Percentiles rank a stretch among this genome's conserved stretches.
These are phyloP conservation scores for Pavo muticus DNA, from an alignment of 2,113 vertebrate species.

Conservation along the genomic window DNA sequence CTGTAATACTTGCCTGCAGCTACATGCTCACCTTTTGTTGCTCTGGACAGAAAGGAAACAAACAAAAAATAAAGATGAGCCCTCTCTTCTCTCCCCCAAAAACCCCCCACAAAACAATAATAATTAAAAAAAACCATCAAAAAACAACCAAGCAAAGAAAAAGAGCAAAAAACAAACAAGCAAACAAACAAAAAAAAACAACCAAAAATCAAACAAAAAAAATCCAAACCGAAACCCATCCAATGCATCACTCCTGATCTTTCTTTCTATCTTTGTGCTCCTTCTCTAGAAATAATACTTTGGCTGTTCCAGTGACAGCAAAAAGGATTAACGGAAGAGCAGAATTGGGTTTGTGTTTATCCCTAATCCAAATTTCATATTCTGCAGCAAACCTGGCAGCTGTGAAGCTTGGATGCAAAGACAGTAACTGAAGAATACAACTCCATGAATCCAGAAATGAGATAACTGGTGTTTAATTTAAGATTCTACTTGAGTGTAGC, in stretches of 20 bases:
- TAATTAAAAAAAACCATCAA: neutral
- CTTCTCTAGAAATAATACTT: neutral
- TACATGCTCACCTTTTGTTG: neutral
- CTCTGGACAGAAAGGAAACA: neutral
- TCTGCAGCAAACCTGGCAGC: slow-evolving; percentile 23
- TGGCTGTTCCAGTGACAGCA: neutral
- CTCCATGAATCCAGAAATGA: slow-evolving; percentile 23
- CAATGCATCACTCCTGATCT: neutral
- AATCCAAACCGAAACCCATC: neutral
- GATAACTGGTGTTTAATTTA: slow-evolving; percentile 26
- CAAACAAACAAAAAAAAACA: no score
- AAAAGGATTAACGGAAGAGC: slow-evolving; percentile 44
- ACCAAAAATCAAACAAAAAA: no score
- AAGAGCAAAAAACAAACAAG: no score
- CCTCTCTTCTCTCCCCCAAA: no score
- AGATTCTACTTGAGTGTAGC: slow-evolving; percentile 13
- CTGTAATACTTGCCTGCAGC: neutral
- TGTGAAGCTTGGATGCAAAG: slow-evolving; percentile 32
- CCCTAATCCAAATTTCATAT: slow-evolving; percentile 41
- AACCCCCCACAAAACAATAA: no score
- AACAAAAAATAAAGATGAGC: neutral
- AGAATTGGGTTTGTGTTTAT: slow-evolving; percentile 45
- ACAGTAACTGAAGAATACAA: neutral
- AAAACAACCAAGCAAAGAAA: neutral
- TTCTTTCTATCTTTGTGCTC: neutral